Evolutionary conservation across 1,140 invertebrate species (phyloP).

Genomic region (Conus betulinus): DNA sequence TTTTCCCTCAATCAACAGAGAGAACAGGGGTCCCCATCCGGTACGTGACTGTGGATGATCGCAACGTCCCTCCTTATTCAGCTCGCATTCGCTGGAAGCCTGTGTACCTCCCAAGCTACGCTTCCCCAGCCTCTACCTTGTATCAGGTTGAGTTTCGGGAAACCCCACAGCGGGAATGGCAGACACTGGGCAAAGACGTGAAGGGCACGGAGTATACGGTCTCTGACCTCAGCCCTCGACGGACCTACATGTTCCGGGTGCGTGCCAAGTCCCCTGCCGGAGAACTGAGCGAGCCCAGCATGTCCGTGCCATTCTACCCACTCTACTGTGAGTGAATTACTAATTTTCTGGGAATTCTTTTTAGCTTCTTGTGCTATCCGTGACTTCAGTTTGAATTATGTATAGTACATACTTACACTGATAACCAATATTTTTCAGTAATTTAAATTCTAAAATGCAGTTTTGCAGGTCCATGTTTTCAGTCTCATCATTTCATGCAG

Average conservation of each 20-base stretch:
- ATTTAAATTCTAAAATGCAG: too few species aligned
- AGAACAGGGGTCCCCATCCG: conserved; percentile 61
- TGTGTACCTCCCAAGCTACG: conserved; percentile 63
- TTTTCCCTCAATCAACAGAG: conserved; percentile 48
- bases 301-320: conserved; percentile 66
- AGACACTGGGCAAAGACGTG: conserved; percentile 62
- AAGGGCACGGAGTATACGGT: conserved; percentile 56
- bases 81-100: conserved; percentile 65
- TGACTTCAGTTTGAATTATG: too few species aligned
- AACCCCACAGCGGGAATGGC: conserved; percentile 65
- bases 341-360: neutral
- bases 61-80: conserved; percentile 58
- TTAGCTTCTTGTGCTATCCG: too few species aligned
- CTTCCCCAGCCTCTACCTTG: conserved; percentile 34
- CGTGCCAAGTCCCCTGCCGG: conserved; percentile 89
- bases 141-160: conserved; percentile 64
- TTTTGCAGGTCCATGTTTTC: too few species aligned
- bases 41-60: conserved; percentile 54
- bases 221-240: conserved; percentile 60
- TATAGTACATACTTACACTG: too few species aligned
- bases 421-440: too few species aligned
- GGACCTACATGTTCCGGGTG: conserved; percentile 69
- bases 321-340: conserved; percentile 49
- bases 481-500: too few species aligned
- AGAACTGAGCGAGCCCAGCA: conserved; percentile 70